A percentile compares a stretch with the other conserved stretches of the same genome.
Evolutionary conservation across 92 coral and sea anemone genomes (phyloP).

Genomic region (Epizoanthus fatuus): DNA sequence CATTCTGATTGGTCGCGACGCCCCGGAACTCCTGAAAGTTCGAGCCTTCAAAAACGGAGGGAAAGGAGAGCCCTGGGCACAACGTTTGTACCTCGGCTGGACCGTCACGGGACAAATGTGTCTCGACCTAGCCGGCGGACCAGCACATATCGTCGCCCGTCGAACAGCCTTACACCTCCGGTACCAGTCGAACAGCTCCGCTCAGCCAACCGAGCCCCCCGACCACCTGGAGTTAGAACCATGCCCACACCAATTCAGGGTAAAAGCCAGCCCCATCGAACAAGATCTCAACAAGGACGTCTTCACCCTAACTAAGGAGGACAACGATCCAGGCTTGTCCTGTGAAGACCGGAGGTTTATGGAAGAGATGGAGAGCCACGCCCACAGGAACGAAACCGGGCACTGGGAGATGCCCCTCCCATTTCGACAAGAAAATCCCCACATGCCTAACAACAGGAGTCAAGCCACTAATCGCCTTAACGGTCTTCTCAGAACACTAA

Average conservation of each 20-base stretch:
- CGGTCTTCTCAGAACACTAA: neutral
- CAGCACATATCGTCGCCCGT: conserved; percentile 15
- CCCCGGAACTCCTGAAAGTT: conserved; percentile 54
- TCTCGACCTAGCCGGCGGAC: conserved; percentile 22
- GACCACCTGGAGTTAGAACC: conserved; percentile 20
- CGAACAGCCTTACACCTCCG: neutral
- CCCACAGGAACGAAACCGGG: conserved; percentile 23
- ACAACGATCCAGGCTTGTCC: conserved; percentile 49
- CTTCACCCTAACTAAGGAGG: conserved; percentile 40
- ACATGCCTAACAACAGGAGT: conserved; percentile 30
- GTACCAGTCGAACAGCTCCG: too few species aligned
- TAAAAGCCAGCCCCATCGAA: conserved; percentile 12
- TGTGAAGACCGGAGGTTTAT: conserved; percentile 42
- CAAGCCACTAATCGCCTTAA: conserved; percentile 7
- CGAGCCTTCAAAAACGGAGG: conserved; percentile 54
- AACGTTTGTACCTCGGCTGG: conserved; percentile 4
- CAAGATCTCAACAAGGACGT: conserved; percentile 29
- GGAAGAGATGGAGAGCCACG: conserved; percentile 19
- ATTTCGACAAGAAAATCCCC: conserved; percentile 25
- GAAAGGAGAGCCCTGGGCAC: conserved; percentile 60
- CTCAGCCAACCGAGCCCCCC: too few species aligned
- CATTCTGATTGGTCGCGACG: conserved; percentile 51
- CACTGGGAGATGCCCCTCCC: conserved; percentile 54
- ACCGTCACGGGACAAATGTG: conserved; percentile 32
- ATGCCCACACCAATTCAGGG: conserved; percentile 39